These are phyloP conservation scores for Erethizon dorsatum DNA, from an alignment of 2,797 vertebrate genomes.

Conservation along the genomic window DNA sequence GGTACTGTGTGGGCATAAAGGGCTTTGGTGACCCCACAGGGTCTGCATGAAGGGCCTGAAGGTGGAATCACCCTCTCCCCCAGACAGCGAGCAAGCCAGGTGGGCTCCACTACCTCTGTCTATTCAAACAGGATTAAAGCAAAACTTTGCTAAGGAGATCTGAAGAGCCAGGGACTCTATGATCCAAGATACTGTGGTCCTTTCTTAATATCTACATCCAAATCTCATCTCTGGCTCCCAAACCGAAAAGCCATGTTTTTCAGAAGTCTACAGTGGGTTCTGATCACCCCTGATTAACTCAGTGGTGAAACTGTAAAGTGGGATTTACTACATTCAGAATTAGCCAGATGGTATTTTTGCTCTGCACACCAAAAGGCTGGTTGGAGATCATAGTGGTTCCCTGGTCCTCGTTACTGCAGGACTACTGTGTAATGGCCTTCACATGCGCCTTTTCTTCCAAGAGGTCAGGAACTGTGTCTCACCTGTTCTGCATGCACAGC, in stretches of 20 bases:
- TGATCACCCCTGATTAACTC: neutral
- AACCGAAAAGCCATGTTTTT: neutral
- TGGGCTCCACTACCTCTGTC: neutral
- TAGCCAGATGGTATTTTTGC: neutral
- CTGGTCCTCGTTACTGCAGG: fast-evolving
- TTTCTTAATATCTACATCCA: neutral
- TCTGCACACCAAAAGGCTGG: neutral
- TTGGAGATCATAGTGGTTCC: neutral
- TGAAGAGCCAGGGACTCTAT: neutral
- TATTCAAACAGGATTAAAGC: neutral
- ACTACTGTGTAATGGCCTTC: neutral
- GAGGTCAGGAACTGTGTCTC: neutral
- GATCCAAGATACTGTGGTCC: neutral
- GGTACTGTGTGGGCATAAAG: neutral
- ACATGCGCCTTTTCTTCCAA: fast-evolving
- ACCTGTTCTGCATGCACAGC: neutral
- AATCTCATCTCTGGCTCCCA: neutral
- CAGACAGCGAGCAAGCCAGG: neutral
- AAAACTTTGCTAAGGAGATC: neutral
- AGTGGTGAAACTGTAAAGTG: neutral
- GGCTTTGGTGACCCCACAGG: too few relatives aligned
- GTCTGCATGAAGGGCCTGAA: too few relatives aligned
- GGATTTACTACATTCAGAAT: neutral
- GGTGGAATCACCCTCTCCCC: neutral
- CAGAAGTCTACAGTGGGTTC: neutral